Percentiles rank a stretch among this genome's conserved stretches.
These are phyloP conservation scores for Stenichneumon culpator DNA, from an alignment of 2,888 invertebrate species.

Conservation along the genomic window DNA sequence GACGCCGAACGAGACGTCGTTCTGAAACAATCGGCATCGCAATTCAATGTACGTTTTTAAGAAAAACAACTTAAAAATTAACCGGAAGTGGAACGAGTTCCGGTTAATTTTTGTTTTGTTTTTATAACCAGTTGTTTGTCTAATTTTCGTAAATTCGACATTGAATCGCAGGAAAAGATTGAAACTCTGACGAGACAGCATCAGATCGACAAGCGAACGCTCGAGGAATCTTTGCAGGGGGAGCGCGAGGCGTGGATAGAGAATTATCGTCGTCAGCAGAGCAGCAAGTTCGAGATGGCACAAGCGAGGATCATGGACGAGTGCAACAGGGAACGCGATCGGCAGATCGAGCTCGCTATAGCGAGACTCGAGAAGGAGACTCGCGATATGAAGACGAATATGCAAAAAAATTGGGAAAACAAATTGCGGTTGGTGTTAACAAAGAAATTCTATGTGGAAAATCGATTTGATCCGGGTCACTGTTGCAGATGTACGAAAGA, in stretches of 20 bases:
- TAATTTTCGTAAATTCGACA: neutral
- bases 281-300: conserved; percentile 88
- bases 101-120: neutral
- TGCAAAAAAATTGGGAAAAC: conserved; percentile 88
- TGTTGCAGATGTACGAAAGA: conserved; percentile 89
- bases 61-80: no score
- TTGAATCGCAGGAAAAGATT: conserved; percentile 74
- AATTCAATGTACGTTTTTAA: conserved; percentile 74
- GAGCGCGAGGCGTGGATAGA: conserved; percentile 89
- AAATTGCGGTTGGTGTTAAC: conserved; percentile 82
- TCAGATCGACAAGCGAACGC: conserved; percentile 86
- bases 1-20: conserved; percentile 75
- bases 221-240: conserved; percentile 88
- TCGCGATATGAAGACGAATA: conserved; percentile 85
- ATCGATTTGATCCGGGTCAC: conserved; percentile 1
- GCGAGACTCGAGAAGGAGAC: conserved; percentile 90
- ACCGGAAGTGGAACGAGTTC: no score
- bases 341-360: conserved; percentile 91
- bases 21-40: conserved; percentile 72
- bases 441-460: conserved; percentile 55
- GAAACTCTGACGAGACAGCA: conserved; percentile 76
- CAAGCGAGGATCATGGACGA: conserved; percentile 90
- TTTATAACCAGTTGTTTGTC: neutral
- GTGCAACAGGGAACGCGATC: conserved; percentile 91
- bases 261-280: conserved; percentile 88